Evolutionary conservation across 2,113 vertebrate species (phyloP).

Genomic region (Urocolius indicus): DNA sequence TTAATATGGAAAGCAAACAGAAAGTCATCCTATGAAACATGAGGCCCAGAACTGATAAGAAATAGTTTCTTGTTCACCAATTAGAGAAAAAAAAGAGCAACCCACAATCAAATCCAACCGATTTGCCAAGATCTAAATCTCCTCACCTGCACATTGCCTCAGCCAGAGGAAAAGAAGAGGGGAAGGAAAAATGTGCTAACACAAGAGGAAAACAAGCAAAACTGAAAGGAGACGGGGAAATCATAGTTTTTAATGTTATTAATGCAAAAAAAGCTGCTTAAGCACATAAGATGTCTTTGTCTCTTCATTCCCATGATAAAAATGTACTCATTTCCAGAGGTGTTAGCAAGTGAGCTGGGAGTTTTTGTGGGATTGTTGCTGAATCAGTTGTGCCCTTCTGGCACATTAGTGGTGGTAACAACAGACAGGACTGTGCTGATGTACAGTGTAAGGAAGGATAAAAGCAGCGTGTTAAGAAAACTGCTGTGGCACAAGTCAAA

Average conservation of each 20-base stretch:
- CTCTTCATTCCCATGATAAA: not conserved
- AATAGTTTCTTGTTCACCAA: not conserved
- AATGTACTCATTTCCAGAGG: not conserved
- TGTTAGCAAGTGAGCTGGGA: not conserved
- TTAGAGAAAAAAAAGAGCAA: not conserved
- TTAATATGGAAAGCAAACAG: not conserved
- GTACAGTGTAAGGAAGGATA: not conserved
- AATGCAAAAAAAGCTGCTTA: not conserved
- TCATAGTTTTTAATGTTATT: not conserved
- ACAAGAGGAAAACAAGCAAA: not conserved
- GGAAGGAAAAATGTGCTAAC: not conserved
- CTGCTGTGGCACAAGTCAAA: not conserved
- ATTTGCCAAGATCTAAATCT: not conserved
- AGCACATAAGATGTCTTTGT: not conserved
- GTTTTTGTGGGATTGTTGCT: not conserved
- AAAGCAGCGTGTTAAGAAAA: not conserved
- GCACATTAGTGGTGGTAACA: too few species aligned
- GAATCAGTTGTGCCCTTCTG: not conserved
- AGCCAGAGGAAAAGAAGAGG: not conserved
- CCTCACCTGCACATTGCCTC: not conserved
- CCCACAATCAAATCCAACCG: accelerated
- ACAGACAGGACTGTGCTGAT: not conserved
- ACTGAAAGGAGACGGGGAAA: not conserved
- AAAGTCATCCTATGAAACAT: not conserved
- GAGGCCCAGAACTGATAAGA: not conserved